Conservation (phyloP, 2,888 invertebrate genomes). For the Dasysyrphus albostriatus region DNA sequence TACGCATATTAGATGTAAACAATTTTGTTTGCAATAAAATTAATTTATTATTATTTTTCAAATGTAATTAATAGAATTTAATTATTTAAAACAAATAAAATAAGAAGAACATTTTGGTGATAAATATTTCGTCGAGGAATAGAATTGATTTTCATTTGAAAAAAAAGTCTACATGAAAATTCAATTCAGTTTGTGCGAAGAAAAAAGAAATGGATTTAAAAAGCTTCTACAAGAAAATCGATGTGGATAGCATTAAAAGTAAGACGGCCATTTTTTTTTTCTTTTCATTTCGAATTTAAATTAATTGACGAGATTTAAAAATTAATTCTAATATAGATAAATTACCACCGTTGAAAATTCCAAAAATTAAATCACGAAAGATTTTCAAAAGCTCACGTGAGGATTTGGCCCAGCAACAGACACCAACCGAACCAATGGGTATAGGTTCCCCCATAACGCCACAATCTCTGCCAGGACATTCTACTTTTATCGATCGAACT, state of each 20-base stretch:
- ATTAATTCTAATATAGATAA: slow-evolving; percentile 77
- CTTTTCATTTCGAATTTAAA: slow-evolving; percentile 29
- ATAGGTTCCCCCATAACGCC: slow-evolving; percentile 36
- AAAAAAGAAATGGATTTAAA: slow-evolving; percentile 80
- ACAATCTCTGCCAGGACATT: slow-evolving; percentile 69
- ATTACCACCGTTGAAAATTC: slow-evolving; percentile 80
- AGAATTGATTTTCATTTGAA: slow-evolving; percentile 47
- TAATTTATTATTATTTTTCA: slow-evolving; percentile 20
- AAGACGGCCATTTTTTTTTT: slow-evolving; percentile 67
- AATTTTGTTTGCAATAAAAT: slow-evolving; percentile 58
- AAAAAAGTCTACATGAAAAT: slow-evolving; percentile 44
- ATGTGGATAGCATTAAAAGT: slow-evolving; percentile 81
- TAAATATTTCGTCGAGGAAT: slow-evolving; percentile 12
- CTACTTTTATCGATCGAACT: slow-evolving; percentile 81
- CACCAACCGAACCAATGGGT: slow-evolving; percentile 8
- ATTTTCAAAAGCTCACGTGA: slow-evolving; percentile 81
- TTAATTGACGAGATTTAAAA: slow-evolving; percentile 38
- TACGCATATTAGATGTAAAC: slow-evolving; percentile 71
- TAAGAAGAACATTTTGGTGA: neutral
- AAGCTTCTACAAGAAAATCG: slow-evolving; percentile 81
- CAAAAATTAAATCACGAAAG: slow-evolving; percentile 81
- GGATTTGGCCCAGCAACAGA: slow-evolving; percentile 69
- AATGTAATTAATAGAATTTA: slow-evolving; percentile 4
- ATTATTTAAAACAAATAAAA: neutral
- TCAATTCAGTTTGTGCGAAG: slow-evolving; percentile 30